Conservation (phyloP, 2,113 vertebrate species). For the Gnathonemus longibarbis region DNA sequence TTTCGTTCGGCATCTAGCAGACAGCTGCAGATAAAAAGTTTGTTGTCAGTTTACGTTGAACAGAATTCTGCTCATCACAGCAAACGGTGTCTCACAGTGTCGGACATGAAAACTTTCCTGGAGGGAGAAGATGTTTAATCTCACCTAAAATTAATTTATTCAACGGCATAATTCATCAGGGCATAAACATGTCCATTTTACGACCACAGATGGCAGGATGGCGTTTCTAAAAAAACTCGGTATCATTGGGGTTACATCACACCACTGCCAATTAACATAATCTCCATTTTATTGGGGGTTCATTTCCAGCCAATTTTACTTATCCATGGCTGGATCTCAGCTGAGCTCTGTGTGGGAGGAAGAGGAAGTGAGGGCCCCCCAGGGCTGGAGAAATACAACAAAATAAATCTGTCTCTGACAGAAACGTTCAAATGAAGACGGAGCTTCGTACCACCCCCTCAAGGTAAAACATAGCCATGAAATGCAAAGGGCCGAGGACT, state of each 20-base stretch:
- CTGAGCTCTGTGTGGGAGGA: neutral
- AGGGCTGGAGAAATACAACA: neutral
- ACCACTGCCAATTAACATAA: constrained; percentile 15
- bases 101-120: neutral
- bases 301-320: constrained; percentile 16
- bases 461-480: neutral
- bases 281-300: constrained; percentile 12
- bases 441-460: neutral
- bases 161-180: neutral
- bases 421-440: neutral
- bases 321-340: constrained; percentile 15
- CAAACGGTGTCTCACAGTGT: neutral
- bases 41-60: neutral
- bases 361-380: constrained; percentile 10
- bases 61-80: neutral
- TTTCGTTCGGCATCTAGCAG: neutral
- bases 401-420: neutral
- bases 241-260: constrained; percentile 20
- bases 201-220: constrained; percentile 8
- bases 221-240: neutral
- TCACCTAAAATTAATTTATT: constrained; percentile 1
- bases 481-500: neutral
- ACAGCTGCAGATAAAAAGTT: neutral
- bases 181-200: constrained; percentile 15
- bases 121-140: neutral